These are phyloP conservation scores for Zosterops lateralis DNA, from an alignment of 2,113 vertebrate species.

Conservation along the genomic window DNA sequence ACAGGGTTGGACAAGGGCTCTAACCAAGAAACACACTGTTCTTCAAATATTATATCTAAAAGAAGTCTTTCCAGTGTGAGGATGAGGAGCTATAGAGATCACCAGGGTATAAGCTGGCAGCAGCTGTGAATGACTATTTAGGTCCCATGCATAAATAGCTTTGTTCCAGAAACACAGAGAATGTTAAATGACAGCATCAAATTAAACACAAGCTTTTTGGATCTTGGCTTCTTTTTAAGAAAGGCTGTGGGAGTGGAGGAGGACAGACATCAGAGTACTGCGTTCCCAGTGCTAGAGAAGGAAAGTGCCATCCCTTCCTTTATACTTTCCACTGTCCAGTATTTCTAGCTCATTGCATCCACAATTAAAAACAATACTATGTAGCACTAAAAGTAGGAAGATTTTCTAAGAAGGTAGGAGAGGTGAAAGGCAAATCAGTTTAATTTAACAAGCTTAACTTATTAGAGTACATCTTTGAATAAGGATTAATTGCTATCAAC, in stretches of 20 bases:
- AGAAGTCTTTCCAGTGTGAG: not conserved
- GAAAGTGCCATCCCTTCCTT: not conserved
- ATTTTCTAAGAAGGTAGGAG: not conserved
- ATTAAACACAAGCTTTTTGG: not conserved
- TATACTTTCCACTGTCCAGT: not conserved
- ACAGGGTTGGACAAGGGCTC: not conserved
- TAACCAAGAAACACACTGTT: not conserved
- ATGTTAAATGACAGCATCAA: slow-evolving; percentile 24
- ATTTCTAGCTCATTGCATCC: not conserved
- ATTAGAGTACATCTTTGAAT: not conserved
- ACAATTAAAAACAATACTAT: not conserved
- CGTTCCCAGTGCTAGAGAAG: accelerated
- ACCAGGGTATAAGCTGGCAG: not conserved
- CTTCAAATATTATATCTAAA: slow-evolving; percentile 1
- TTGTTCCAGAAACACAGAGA: slow-evolving; percentile 6
- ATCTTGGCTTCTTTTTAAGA: not conserved
- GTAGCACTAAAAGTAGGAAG: not conserved
- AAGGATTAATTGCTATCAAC: not conserved
- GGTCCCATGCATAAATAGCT: not conserved
- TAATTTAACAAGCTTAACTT: not conserved
- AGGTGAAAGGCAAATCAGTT: not conserved
- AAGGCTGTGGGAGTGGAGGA: not conserved
- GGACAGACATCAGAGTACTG: not conserved
- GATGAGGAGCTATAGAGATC: slow-evolving; percentile 16
- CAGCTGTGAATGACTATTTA: slow-evolving; percentile 51